Conservation (phyloP, 2,888 invertebrate genomes). For the Teinopalpus imperialis region DNA sequence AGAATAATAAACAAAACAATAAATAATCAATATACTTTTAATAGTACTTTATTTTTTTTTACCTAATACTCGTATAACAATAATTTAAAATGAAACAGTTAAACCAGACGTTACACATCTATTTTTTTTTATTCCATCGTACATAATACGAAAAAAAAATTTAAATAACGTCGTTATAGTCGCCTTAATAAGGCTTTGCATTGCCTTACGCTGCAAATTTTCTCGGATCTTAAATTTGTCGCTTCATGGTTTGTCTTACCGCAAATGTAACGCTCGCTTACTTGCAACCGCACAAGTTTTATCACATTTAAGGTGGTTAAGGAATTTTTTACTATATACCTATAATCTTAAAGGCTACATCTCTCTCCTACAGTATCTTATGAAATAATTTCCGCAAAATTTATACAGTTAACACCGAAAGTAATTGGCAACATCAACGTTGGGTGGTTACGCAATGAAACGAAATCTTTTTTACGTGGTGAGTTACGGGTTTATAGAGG, state of each 20-base stretch:
- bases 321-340: constrained; percentile 1
- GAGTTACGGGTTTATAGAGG: constrained; percentile 12
- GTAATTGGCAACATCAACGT: constrained; percentile 40
- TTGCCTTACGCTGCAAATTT: constrained; percentile 31
- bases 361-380: background rate
- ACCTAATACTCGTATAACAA: too few relatives aligned
- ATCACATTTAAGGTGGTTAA: constrained; percentile 47
- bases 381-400: constrained; percentile 23
- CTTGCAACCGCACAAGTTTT: constrained; percentile 62
- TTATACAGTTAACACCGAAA: constrained; percentile 57
- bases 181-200: background rate
- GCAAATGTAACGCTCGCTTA: constrained; percentile 47
- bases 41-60: too few relatives aligned
- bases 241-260: constrained; percentile 46
- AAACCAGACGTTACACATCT: too few relatives aligned
- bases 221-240: constrained; percentile 39
- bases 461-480: constrained; percentile 5
- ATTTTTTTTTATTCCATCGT: too few relatives aligned
- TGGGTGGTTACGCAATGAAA: constrained; percentile 13
- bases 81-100: too few relatives aligned
- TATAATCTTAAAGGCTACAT: constrained; percentile 1
- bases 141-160: too few relatives aligned
- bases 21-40: too few relatives aligned
- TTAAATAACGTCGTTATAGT: too few relatives aligned
- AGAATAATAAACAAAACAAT: too few relatives aligned